A percentile compares a stretch with the other conserved stretches of the same genome.
Evolutionary conservation across 1,140 invertebrate species (phyloP).

Genomic region (Cydia fagiglandana): DNA sequence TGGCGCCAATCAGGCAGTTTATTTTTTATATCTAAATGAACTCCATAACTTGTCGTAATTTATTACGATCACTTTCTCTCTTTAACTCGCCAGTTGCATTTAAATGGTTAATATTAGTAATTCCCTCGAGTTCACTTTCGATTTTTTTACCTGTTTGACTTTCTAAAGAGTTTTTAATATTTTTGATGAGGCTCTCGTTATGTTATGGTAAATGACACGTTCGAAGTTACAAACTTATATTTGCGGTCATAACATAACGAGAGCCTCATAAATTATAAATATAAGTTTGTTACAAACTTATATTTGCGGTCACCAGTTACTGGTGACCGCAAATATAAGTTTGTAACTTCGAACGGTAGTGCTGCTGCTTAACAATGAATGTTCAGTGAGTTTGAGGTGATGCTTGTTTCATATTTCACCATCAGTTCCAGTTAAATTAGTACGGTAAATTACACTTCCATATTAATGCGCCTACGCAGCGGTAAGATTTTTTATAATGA

Average conservation of each 20-base stretch:
- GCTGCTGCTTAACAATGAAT: neutral
- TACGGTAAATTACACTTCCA: neutral
- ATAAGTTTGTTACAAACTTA: too few relatives aligned
- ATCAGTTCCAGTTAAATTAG: neutral
- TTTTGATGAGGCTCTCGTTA: slow-evolving; percentile 23
- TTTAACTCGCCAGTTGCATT: slow-evolving; percentile 26
- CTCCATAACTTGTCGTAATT: slow-evolving; percentile 18
- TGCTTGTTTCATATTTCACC: neutral
- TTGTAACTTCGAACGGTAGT: neutral
- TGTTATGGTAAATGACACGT: slow-evolving; percentile 21
- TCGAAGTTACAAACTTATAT: neutral
- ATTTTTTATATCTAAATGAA: neutral
- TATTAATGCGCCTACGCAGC: neutral
- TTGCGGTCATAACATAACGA: too few relatives aligned
- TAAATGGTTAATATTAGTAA: slow-evolving; percentile 27
- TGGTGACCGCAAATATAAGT: too few relatives aligned
- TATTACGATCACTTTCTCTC: slow-evolving; percentile 26
- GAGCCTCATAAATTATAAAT: too few relatives aligned
- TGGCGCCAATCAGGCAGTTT: neutral
- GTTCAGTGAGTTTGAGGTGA: neutral
- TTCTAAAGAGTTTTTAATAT: slow-evolving; percentile 32
- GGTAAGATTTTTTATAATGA: neutral
- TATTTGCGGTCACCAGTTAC: too few relatives aligned
- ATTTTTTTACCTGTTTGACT: slow-evolving; percentile 25
- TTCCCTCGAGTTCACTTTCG: slow-evolving; percentile 22